These are phyloP conservation scores for Pogonomyrmex barbatus DNA, from an alignment of 1,140 invertebrate genomes.

Conservation along the genomic window DNA sequence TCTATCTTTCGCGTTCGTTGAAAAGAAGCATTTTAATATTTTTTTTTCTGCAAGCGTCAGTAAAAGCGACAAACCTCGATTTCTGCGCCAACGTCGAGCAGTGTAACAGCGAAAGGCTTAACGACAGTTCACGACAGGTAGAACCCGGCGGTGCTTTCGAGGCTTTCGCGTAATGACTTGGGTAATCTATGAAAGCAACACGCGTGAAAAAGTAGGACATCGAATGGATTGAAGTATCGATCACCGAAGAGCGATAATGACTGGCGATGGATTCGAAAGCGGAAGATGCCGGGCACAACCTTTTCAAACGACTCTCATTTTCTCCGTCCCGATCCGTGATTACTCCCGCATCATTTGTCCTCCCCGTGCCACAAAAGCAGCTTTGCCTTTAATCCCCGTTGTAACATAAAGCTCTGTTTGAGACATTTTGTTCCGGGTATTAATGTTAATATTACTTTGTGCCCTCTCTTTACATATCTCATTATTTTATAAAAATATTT, in stretches of 20 bases:
- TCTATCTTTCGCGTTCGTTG: neutral
- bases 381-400: slow-evolving; percentile 19
- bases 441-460: slow-evolving; percentile 24
- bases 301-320: slow-evolving; percentile 73
- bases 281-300: slow-evolving; percentile 68
- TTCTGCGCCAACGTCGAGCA: slow-evolving; percentile 4
- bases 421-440: slow-evolving; percentile 15
- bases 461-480: slow-evolving; percentile 46
- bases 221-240: slow-evolving; percentile 71
- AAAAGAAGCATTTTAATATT: neutral
- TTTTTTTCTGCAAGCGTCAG: slow-evolving; percentile 21
- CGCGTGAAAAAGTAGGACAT: slow-evolving; percentile 69
- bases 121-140: slow-evolving; percentile 26
- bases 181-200: slow-evolving; percentile 69
- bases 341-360: slow-evolving; percentile 73
- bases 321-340: slow-evolving; percentile 66
- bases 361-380: slow-evolving; percentile 64
- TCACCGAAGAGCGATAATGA: slow-evolving; percentile 73
- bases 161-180: slow-evolving; percentile 69
- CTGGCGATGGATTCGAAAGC: slow-evolving; percentile 73
- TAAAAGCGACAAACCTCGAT: slow-evolving; percentile 49
- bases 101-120: slow-evolving; percentile 48
- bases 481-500: slow-evolving; percentile 46
- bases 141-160: slow-evolving; percentile 44
- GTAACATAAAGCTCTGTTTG: slow-evolving; percentile 14